Evolutionary conservation across 2,113 vertebrate genomes (phyloP).

Genomic region (Salvelinus sp.): DNA sequence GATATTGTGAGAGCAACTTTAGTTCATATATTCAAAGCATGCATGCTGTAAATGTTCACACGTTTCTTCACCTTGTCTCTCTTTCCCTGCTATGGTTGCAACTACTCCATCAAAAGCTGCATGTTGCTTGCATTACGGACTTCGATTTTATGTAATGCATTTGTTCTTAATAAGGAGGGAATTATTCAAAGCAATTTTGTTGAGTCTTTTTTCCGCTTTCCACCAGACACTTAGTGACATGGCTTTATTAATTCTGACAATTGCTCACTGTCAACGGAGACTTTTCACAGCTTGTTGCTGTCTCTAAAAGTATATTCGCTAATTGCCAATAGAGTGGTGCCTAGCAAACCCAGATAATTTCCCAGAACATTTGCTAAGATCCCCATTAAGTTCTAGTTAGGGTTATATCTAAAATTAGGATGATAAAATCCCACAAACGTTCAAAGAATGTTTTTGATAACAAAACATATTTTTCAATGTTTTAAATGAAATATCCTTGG

Average conservation of each 20-base stretch:
- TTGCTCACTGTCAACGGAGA: not conserved
- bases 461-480: too few species aligned
- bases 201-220: not conserved
- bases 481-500: too few species aligned
- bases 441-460: too few species aligned
- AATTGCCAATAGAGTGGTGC: not conserved
- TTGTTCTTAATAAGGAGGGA: not conserved
- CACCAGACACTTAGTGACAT: not conserved
- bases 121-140: not conserved
- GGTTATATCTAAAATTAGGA: too few species aligned
- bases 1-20: constrained; percentile 47
- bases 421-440: too few species aligned
- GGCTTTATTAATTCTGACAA: constrained; percentile 4
- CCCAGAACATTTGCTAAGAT: too few species aligned
- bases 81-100: not conserved
- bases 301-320: constrained; percentile 7
- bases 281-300: constrained; percentile 21
- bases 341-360: too few species aligned
- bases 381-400: too few species aligned
- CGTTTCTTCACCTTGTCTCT: not conserved
- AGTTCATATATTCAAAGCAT: constrained; percentile 4
- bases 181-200: not conserved
- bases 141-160: not conserved
- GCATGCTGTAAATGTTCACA: not conserved
- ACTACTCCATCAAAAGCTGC: too few species aligned